Conservation (phyloP, 2,888 invertebrate species). For the Corbicula japonica region DNA sequence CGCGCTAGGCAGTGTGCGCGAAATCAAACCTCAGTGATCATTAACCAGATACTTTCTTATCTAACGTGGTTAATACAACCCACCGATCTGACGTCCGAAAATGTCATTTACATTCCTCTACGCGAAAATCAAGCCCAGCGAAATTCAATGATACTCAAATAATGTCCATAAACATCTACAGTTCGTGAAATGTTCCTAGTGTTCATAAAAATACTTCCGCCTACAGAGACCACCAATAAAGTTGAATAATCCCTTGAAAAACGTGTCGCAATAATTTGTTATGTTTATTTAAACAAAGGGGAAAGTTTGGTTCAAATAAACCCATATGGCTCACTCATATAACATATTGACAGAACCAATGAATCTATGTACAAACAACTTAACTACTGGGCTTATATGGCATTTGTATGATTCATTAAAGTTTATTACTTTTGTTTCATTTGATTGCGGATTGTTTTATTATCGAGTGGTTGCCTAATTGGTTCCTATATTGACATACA, state of each 20-base stretch:
- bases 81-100: background rate
- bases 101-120: background rate
- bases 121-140: background rate
- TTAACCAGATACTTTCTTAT: background rate
- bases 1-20: too few species aligned
- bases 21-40: background rate
- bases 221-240: too few species aligned
- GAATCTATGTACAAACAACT: constrained; percentile 7
- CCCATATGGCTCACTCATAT: constrained; percentile 2
- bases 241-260: background rate
- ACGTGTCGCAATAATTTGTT: background rate
- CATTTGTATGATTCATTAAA: background rate
- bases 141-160: background rate
- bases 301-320: background rate
- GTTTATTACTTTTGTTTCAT: constrained; percentile 16
- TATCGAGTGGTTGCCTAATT: background rate
- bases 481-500: too few species aligned
- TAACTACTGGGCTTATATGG: background rate
- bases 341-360: constrained; percentile 9
- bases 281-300: constrained; percentile 9
- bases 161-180: too few species aligned
- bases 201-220: constrained; percentile 7
- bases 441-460: background rate
- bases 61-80: background rate
- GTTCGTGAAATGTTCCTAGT: too few species aligned